Evolutionary conservation across 2,113 vertebrate genomes (phyloP).

Genomic region (Puma concolor): DNA sequence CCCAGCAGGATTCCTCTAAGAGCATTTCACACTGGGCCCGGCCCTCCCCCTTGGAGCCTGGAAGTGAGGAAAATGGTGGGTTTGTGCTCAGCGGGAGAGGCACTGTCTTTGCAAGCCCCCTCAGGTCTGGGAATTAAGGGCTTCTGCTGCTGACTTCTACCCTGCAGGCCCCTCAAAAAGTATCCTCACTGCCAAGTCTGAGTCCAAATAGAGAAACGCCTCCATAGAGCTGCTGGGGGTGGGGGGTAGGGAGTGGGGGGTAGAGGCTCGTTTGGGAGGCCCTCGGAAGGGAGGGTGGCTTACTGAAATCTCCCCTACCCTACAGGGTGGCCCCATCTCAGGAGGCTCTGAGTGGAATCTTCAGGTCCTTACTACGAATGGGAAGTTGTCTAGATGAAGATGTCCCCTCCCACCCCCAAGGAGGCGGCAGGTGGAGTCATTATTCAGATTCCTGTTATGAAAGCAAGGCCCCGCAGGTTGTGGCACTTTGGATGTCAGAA

Average conservation of each 20-base stretch:
- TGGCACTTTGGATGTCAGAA: not conserved
- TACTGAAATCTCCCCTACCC: not conserved
- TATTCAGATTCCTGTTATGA: not conserved
- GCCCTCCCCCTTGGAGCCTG: constrained; percentile 35
- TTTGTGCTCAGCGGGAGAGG: constrained; percentile 54
- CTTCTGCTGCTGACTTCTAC: not conserved
- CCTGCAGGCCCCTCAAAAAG: not conserved
- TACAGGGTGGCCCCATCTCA: not conserved
- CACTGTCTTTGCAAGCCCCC: constrained; percentile 36
- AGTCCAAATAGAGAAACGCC: constrained; percentile 9
- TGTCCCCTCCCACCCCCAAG: not conserved
- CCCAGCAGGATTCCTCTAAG: constrained; percentile 60
- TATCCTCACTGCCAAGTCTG: not conserved
- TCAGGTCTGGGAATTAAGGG: constrained; percentile 13
- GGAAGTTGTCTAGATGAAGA: not conserved
- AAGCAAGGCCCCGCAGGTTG: not conserved
- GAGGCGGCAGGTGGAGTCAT: not conserved
- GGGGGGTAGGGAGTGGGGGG: not conserved
- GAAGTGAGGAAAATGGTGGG: constrained; percentile 26
- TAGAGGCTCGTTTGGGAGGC: no score
- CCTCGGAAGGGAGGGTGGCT: no score
- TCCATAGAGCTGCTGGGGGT: not conserved
- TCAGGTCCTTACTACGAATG: not conserved
- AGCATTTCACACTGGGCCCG: constrained; percentile 39
- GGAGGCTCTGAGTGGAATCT: not conserved